A percentile compares a stretch with the other conserved stretches of the same genome.
Evolutionary conservation across 2,797 vertebrate genomes (phyloP).

Genomic region (Erpetoichthys calabaricus): DNA sequence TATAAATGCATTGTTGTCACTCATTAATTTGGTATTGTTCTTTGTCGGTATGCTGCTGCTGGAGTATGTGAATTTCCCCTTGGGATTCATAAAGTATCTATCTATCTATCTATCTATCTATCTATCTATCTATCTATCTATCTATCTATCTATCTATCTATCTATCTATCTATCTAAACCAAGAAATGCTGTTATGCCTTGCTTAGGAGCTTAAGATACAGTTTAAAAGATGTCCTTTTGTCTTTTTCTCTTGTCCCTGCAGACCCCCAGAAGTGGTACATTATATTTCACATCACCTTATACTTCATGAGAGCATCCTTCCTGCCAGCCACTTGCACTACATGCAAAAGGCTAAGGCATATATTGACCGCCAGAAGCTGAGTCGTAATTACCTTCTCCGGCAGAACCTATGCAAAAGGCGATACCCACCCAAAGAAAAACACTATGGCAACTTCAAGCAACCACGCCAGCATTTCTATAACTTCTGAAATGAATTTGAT

Average conservation of each 20-base stretch:
- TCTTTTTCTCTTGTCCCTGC: conserved; percentile 9
- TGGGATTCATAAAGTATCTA: too few species aligned
- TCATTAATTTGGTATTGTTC: too few species aligned
- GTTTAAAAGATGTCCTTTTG: too few species aligned
- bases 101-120: too few species aligned
- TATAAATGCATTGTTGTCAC: too few species aligned
- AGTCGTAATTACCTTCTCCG: conserved; percentile 39
- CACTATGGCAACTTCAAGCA: conserved; percentile 46
- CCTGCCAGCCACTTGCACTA: conserved; percentile 21
- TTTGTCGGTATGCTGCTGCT: too few species aligned
- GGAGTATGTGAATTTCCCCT: too few species aligned
- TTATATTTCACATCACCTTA: conserved; percentile 40
- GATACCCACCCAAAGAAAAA: conserved; percentile 29
- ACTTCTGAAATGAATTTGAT: conserved; percentile 32
- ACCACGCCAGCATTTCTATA: conserved; percentile 45
- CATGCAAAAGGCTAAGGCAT: conserved; percentile 28
- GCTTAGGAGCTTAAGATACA: too few species aligned
- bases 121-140: too few species aligned
- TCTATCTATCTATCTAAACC: too few species aligned
- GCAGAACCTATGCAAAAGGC: conserved; percentile 41
- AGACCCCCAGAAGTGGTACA: conserved; percentile 36
- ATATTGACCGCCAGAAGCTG: conserved; percentile 36
- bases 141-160: too few species aligned
- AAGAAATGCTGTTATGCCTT: too few species aligned
- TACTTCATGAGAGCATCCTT: conserved; percentile 23